Evolutionary conservation across 2,797 vertebrate genomes (phyloP).

Genomic region (Pyrocephalus nanus): DNA sequence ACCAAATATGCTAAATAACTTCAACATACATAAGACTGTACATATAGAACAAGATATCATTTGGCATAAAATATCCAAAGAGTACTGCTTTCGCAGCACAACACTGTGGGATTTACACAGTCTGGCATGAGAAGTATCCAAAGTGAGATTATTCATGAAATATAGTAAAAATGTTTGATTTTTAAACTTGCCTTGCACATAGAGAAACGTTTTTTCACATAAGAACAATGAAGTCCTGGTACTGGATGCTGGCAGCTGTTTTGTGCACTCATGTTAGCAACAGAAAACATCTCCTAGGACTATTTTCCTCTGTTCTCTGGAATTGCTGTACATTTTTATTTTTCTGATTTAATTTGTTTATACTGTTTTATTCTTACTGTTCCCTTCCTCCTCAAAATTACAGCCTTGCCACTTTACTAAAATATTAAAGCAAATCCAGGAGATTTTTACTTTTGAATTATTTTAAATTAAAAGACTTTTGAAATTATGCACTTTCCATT

Average conservation of each 20-base stretch:
- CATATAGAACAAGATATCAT: not conserved
- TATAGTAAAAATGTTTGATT: not conserved
- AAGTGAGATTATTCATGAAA: not conserved
- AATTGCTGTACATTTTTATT: not conserved
- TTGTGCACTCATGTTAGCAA: not conserved
- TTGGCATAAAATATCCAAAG: not conserved
- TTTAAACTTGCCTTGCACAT: not conserved
- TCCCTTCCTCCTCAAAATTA: not conserved
- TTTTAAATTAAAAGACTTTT: not conserved
- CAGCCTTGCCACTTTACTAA: not conserved
- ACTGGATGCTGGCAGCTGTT: not conserved
- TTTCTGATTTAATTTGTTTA: not conserved
- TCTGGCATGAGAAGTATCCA: not conserved
- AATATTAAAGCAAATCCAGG: not conserved
- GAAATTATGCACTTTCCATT: not conserved
- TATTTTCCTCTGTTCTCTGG: not conserved
- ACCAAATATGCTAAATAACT: not conserved
- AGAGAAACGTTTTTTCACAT: not conserved
- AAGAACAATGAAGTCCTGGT: conserved; percentile 24
- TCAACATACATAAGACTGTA: not conserved
- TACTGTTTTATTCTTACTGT: not conserved
- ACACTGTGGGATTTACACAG: not conserved
- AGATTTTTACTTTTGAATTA: not conserved
- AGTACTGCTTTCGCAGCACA: not conserved
- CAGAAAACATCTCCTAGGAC: not conserved